These are phyloP conservation scores for Anodontia alba DNA, from an alignment of 2,888 invertebrate species.

Conservation along the genomic window DNA sequence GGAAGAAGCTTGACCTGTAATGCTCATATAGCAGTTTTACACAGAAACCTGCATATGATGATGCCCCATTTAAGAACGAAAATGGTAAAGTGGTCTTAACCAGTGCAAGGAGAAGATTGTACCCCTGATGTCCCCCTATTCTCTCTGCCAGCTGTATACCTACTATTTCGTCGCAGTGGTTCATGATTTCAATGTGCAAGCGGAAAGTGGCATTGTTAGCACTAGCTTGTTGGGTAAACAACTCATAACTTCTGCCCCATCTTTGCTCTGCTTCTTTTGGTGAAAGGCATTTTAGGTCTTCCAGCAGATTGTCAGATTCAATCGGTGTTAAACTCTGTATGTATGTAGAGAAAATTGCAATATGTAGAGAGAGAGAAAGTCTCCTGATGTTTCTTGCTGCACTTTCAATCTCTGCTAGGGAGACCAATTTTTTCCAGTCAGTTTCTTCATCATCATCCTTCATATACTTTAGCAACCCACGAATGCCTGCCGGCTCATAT, in stretches of 20 bases:
- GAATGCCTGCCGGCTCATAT: conserved; percentile 24
- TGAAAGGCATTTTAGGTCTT: conserved; percentile 1
- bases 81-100: conserved; percentile 52
- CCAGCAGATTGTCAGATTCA: conserved; percentile 8
- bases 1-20: conserved; percentile 38
- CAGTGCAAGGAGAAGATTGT: conserved; percentile 28
- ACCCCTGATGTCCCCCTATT: conserved; percentile 35
- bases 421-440: conserved; percentile 12
- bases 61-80: conserved; percentile 56
- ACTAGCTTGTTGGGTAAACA: conserved; percentile 15
- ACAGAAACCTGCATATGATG: conserved; percentile 51
- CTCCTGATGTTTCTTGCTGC: conserved; percentile 19
- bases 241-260: not conserved
- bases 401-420: conserved; percentile 18
- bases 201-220: conserved; percentile 27
- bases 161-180: conserved; percentile 48
- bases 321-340: not conserved
- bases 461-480: conserved; percentile 1
- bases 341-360: not conserved
- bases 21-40: conserved; percentile 35
- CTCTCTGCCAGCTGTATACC: conserved; percentile 44
- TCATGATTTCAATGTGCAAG: conserved; percentile 37
- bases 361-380: not conserved
- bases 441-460: conserved; percentile 9
- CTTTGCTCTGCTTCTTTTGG: not conserved